These are phyloP conservation scores for Brienomyrus brachyistius DNA, from an alignment of 2,113 vertebrate species.

Conservation along the genomic window DNA sequence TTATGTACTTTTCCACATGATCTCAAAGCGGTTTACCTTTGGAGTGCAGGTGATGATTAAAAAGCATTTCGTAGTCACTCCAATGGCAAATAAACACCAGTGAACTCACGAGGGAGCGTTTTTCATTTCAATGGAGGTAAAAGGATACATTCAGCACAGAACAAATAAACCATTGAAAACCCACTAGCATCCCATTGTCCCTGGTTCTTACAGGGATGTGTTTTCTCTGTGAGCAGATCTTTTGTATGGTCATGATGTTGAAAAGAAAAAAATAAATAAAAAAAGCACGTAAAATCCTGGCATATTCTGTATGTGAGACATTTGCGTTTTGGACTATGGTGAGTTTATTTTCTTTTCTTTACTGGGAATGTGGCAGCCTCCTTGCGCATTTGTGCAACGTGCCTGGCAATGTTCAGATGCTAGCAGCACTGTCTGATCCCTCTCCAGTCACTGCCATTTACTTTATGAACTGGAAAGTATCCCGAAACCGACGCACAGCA, in stretches of 20 bases:
- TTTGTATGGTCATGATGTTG: constrained; percentile 60
- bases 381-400: constrained; percentile 52
- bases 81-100: constrained; percentile 38
- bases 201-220: constrained; percentile 61
- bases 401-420: constrained; percentile 53
- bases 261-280: constrained; percentile 37
- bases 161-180: constrained; percentile 67
- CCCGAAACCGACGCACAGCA: constrained; percentile 17
- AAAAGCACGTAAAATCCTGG: constrained; percentile 46
- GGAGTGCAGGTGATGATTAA: background rate
- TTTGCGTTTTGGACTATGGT: constrained; percentile 22
- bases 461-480: constrained; percentile 52
- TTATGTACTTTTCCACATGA: background rate
- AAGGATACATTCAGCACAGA: constrained; percentile 62
- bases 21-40: background rate
- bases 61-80: constrained; percentile 25
- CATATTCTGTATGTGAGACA: constrained; percentile 36
- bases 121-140: constrained; percentile 44
- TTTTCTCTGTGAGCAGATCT: constrained; percentile 51
- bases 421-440: constrained; percentile 54
- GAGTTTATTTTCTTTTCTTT: constrained; percentile 20
- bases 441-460: constrained; percentile 70
- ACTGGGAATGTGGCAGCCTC: constrained; percentile 52
- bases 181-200: constrained; percentile 62
- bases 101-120: constrained; percentile 33